phyloP scores from a whole-genome alignment of 2,113 vertebrate species.

The Seriola rivoliana region DNA sequence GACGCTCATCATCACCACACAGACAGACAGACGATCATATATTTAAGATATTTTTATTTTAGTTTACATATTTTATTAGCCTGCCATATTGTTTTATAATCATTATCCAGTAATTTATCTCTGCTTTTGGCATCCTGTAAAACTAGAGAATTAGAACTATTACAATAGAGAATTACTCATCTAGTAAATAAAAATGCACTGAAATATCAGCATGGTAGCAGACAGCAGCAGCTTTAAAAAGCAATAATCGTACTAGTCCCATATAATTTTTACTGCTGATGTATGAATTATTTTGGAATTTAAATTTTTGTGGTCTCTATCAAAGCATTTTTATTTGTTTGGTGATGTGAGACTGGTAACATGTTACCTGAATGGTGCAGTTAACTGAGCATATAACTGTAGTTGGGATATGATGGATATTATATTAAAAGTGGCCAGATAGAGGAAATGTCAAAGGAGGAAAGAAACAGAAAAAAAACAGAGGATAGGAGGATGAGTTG shows the following conservation, averaged over 20 bases:
- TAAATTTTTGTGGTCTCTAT: conserved; percentile 4
- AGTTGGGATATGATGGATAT: conserved; percentile 39
- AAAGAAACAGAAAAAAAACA: conserved; percentile 39
- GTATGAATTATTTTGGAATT: background rate
- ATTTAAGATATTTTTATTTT: background rate
- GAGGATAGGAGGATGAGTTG: conserved; percentile 47
- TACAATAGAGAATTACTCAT: background rate
- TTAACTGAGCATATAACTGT: conserved; percentile 5
- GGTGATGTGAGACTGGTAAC: background rate
- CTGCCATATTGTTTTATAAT: background rate
- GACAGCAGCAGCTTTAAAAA: conserved; percentile 19
- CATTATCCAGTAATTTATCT: background rate
- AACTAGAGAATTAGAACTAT: conserved; percentile 3
- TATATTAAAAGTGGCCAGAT: conserved; percentile 45
- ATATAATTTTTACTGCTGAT: conserved; percentile 12
- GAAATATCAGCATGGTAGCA: background rate
- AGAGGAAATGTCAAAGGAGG: conserved; percentile 33
- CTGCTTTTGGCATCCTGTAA: background rate
- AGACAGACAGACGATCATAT: background rate
- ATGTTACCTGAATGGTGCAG: background rate
- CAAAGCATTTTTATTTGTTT: conserved; percentile 4
- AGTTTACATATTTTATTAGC: conserved; percentile 5
- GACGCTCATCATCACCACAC: background rate
- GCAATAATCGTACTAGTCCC: background rate
- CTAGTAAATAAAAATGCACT: conserved; percentile 20